These are phyloP conservation scores for Erebia palarica DNA, from an alignment of 2,888 invertebrate species.

Conservation along the genomic window DNA sequence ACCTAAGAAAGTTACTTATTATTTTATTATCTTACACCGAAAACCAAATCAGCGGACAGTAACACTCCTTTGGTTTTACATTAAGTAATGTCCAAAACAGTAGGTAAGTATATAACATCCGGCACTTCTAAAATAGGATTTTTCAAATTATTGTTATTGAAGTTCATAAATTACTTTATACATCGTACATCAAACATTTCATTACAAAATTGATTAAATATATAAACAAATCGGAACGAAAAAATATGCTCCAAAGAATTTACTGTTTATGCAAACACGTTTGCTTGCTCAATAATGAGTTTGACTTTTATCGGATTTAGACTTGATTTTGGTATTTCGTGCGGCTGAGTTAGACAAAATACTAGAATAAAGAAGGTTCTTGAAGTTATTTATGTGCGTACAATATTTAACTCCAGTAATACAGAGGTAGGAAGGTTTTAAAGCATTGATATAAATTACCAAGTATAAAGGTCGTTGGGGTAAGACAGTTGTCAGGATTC, in stretches of 20 bases:
- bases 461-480: too few species aligned
- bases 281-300: conserved; percentile 7
- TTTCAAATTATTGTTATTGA: background rate
- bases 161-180: background rate
- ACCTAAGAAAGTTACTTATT: too few species aligned
- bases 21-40: too few species aligned
- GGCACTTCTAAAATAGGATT: background rate
- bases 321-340: background rate
- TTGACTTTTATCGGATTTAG: conserved; percentile 8
- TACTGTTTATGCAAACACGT: conserved; percentile 1
- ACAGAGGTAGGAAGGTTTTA: too few species aligned
- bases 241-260: background rate
- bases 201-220: conserved; percentile 9
- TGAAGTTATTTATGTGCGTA: too few species aligned
- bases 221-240: background rate
- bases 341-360: background rate
- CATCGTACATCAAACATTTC: conserved; percentile 17
- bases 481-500: too few species aligned
- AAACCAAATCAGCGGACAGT: too few species aligned
- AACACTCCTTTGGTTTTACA: too few species aligned
- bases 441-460: too few species aligned
- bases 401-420: too few species aligned
- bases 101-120: background rate
- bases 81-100: too few species aligned
- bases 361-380: background rate